Evolutionary conservation across 2,888 invertebrate genomes (phyloP), one percentile per base, ranked within the genome.

Genomic region (Atrina japonica): DNA sequence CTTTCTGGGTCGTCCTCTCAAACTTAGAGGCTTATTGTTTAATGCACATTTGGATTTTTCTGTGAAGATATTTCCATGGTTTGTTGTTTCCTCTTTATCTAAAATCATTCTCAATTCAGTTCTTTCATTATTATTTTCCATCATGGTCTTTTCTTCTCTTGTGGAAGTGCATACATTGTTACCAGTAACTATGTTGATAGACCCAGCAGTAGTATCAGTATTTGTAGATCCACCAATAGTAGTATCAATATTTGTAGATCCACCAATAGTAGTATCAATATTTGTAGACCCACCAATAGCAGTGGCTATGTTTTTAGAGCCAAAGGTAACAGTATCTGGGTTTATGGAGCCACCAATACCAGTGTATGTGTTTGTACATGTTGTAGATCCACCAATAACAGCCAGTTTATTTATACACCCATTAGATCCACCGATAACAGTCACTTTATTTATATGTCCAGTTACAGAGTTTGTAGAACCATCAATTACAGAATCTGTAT

Each of bases 1-100:
- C 35, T 71, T 72, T 43, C 60, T 75, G 14, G 35, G 29, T 66
- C 61, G 60, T 56, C 23, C 2, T 70, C 25, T 29, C 40, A 58
- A 47, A 29, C 60, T 30, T 16, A 60, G 7, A n/a, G 45, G 29
- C 9, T n/a, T 29, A 14, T 18, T 29, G n/a, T 45, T 18, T n/a
- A 14, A 18, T 18, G 27, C 27, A 52, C 9, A 52, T 52, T 52
- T 47, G 0, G 1, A 21, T n/a, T 5, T 43, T 43, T 59, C 2
- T 35, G 35, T 35, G 35, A 5, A 7, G 35, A 5, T 35, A 7
- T 35, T 35, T 35, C 35, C 5, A 5, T 35, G 35, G n/a, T 25
- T 14, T 49, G 21, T 29, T 11, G 9, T 27, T 45, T 18, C 30
- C 14, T 49, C 2, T 6, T 5, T 21, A 35, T 27, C 18, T 23